phyloP scores from a whole-genome alignment of 2,797 vertebrate genomes.

The Carapus acus region DNA sequence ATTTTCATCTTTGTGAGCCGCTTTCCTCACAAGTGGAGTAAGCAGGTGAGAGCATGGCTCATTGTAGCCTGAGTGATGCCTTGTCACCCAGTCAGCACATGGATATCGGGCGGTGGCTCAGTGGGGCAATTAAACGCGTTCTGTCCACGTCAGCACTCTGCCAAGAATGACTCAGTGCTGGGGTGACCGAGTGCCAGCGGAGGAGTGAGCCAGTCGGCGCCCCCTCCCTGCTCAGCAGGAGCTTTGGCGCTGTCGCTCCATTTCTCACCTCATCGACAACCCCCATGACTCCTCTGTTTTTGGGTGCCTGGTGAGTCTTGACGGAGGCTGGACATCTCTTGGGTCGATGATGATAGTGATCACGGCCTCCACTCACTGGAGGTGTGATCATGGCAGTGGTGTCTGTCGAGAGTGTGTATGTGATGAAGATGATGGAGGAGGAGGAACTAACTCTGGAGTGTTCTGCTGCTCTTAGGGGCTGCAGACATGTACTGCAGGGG shows the following conservation, averaged over 20 bases:
- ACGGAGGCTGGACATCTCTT: constrained; percentile 19
- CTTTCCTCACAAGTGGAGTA: too few relatives aligned
- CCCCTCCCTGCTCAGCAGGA: constrained; percentile 24
- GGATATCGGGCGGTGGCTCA: constrained; percentile 30
- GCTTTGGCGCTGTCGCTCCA: constrained; percentile 46
- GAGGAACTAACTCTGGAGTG: too few relatives aligned
- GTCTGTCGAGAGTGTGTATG: too few relatives aligned
- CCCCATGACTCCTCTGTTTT: constrained; percentile 31
- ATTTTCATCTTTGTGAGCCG: too few relatives aligned
- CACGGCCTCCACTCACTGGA: too few relatives aligned
- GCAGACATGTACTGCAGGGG: too few relatives aligned
- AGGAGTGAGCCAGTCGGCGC: constrained; percentile 50
- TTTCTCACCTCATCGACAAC: constrained; percentile 40
- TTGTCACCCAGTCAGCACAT: constrained; percentile 6
- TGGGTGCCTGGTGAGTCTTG: constrained; percentile 29
- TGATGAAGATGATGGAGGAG: too few relatives aligned
- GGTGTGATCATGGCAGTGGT: constrained; percentile 5
- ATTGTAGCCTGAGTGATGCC: constrained; percentile 31
- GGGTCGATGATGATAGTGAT: constrained; percentile 6
- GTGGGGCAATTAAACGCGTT: constrained; percentile 29
- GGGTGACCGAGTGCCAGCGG: constrained; percentile 40
- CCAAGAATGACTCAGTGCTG: constrained; percentile 55
- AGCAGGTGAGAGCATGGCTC: constrained; percentile 14
- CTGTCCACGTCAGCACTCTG: constrained; percentile 1
- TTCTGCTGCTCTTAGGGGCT: too few relatives aligned